phyloP scores from a whole-genome alignment of 2,113 vertebrate genomes.

The Dermatemys mawii region DNA sequence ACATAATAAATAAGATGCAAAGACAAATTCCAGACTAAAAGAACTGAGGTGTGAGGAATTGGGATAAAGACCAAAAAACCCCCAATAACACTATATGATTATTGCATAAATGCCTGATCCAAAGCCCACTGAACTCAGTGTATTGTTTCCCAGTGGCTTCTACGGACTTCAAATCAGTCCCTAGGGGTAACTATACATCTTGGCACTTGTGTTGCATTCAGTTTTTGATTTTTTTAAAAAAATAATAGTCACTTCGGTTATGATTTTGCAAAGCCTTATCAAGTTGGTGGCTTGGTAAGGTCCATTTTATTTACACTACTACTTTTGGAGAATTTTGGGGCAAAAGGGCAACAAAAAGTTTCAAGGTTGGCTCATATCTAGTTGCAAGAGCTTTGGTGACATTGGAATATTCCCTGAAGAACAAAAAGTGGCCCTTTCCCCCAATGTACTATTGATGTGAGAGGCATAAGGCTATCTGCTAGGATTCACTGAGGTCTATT shows the following conservation, averaged over 20 bases:
- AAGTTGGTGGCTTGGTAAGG: background rate
- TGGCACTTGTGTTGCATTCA: background rate
- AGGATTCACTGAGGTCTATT: conserved; percentile 41
- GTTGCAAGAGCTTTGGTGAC: background rate
- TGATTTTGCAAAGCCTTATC: background rate
- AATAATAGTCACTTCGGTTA: background rate
- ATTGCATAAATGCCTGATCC: background rate
- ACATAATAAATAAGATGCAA: background rate
- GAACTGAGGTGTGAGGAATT: background rate
- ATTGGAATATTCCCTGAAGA: background rate
- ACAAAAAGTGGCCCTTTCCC: background rate
- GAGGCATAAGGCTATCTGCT: background rate
- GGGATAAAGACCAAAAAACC: no score
- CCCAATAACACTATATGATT: background rate
- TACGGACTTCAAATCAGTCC: background rate
- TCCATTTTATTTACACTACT: accelerated
- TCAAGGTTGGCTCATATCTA: background rate
- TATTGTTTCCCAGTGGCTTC: background rate
- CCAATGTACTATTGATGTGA: background rate
- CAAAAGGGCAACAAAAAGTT: background rate
- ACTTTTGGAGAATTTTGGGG: background rate
- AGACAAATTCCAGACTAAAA: background rate
- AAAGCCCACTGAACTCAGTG: background rate
- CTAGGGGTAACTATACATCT: background rate
- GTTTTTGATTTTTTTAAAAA: background rate